These are phyloP conservation scores for Serinus canaria DNA, from an alignment of 2,113 vertebrate species.

Conservation along the genomic window DNA sequence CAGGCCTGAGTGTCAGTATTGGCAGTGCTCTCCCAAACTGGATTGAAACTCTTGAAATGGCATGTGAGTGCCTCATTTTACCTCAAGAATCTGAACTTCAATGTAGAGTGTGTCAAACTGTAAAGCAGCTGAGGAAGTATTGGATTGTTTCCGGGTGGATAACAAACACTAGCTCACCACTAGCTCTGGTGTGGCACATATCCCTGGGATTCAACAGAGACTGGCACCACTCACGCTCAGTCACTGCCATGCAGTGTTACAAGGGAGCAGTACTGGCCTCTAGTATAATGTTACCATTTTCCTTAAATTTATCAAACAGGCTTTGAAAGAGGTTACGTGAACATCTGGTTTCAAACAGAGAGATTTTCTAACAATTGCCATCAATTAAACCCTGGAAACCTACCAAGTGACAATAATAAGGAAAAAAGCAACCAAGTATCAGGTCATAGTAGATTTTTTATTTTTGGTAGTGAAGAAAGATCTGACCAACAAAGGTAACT, in stretches of 20 bases:
- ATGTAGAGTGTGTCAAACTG: neutral
- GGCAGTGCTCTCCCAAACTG: neutral
- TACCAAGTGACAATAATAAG: neutral
- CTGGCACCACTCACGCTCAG: fast-evolving
- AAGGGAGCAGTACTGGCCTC: neutral
- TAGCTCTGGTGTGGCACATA: neutral
- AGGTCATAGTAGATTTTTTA: neutral
- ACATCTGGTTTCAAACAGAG: neutral
- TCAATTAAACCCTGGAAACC: neutral
- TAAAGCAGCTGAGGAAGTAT: neutral
- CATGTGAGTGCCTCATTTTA: neutral
- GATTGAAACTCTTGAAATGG: neutral
- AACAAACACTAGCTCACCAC: neutral
- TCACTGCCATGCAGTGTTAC: neutral
- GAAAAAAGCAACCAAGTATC: neutral
- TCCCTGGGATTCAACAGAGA: neutral
- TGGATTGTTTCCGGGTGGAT: neutral
- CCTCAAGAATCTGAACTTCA: neutral
- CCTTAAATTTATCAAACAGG: neutral
- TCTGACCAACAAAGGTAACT: neutral
- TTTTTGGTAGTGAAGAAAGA: neutral
- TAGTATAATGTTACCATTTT: neutral
- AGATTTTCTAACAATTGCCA: neutral
- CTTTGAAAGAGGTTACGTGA: neutral
- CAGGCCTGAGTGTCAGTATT: neutral